Evolutionary conservation across 2,113 vertebrate species (phyloP).

Genomic region (Acinonyx jubatus): DNA sequence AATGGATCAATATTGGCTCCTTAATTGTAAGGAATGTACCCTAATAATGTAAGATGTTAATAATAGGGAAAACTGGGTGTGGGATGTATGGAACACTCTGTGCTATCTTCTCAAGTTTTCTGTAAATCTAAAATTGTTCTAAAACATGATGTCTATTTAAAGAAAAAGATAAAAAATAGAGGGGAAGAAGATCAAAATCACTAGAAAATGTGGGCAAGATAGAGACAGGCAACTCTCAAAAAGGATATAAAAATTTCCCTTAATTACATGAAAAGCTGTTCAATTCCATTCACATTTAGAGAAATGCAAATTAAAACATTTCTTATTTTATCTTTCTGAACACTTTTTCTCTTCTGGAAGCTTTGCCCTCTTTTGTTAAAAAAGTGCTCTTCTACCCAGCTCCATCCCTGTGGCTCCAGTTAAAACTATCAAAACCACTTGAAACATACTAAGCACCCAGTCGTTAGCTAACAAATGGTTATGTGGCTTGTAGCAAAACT

Average conservation of each 20-base stretch:
- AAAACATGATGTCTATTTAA: not conserved
- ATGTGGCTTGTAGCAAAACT: not conserved
- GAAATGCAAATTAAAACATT: constrained; percentile 29
- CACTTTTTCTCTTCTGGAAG: not conserved
- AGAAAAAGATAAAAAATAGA: not conserved
- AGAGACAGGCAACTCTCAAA: not conserved
- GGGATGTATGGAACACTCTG: not conserved
- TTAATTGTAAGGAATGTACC: not conserved
- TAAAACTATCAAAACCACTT: not conserved
- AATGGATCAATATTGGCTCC: not conserved
- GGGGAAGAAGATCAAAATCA: not conserved
- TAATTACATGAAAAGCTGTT: not conserved
- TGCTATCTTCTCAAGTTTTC: not conserved
- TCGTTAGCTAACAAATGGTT: not conserved
- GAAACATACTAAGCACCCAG: not conserved
- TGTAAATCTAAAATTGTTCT: not conserved
- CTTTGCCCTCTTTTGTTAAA: not conserved
- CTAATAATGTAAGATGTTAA: not conserved
- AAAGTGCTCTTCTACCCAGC: not conserved
- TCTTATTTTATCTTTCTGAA: not conserved
- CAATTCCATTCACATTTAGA: not conserved
- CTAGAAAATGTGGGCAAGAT: not conserved
- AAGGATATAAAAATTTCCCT: not conserved
- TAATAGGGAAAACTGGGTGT: not conserved
- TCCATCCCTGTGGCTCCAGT: not conserved